Evolutionary conservation across 1,140 invertebrate species (phyloP).

Genomic region (Bacillus rossius): DNA sequence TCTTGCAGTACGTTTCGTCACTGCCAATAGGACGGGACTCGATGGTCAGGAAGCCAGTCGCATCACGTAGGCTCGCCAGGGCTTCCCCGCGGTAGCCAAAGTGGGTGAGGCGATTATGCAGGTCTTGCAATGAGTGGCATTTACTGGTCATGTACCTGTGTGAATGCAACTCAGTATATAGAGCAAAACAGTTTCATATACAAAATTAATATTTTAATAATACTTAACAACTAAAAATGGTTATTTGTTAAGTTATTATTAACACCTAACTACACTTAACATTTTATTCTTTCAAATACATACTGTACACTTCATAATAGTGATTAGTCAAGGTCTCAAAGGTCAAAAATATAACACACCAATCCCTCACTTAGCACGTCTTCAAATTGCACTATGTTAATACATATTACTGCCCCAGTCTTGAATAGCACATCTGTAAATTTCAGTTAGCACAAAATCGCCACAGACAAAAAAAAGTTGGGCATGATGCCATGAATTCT

Average conservation of each 20-base stretch:
- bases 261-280: neutral
- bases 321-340: neutral
- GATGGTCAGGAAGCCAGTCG: conserved; percentile 50
- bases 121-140: conserved; percentile 44
- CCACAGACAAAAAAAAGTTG: too few relatives aligned
- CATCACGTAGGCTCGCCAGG: conserved; percentile 51
- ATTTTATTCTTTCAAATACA: neutral
- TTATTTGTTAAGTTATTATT: neutral
- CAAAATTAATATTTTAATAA: neutral
- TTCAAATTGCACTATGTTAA: too few relatives aligned
- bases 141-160: conserved; percentile 57
- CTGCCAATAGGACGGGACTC: conserved; percentile 41
- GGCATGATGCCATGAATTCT: too few relatives aligned
- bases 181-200: neutral
- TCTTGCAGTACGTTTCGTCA: conserved; percentile 45
- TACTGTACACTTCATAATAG: neutral
- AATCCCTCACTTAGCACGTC: too few relatives aligned
- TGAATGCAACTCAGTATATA: conserved; percentile 4
- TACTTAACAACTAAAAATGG: neutral
- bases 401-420: too few relatives aligned
- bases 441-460: too few relatives aligned
- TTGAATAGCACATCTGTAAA: too few relatives aligned
- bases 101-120: conserved; percentile 44
- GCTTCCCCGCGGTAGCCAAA: conserved; percentile 61
- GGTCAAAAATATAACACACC: too few relatives aligned